Base-by-base conservation (phyloP, 2,797 vertebrate genomes). In the Hyperoplus immaculatus region DNA sequence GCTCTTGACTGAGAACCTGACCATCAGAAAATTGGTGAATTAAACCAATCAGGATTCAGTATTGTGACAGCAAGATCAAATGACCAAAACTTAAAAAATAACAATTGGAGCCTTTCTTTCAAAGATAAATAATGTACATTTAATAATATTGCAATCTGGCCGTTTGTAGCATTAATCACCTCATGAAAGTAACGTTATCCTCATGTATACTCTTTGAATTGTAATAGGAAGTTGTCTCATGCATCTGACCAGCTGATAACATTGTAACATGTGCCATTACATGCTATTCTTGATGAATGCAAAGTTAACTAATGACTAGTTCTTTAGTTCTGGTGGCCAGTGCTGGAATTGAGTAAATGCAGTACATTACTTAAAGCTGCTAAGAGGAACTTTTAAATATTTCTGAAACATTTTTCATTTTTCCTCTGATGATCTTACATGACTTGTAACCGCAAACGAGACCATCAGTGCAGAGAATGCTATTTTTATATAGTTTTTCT, bases 1-100 rank as follows among this genome's bases (percentile, higher is more conserved):
- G 63, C 62, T 76, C 36, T 49, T 63, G 47, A 57, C 49, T 69
- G 36, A 53, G 56, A 81, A 72, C 57, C 62, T 55, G 61, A 67
- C 47, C 39, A 42, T 55, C 49, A 51, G 16, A 15, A 65, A 15
- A 18, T 29, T 43, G 8, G 8, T 45, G 50, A 68, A 15, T 58
- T 65, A 41, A 64, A 11, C 41, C 72, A 75, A 59, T 76, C 45
- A 62, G 62, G 43, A 38, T 41, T 14, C 49, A 58, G 57, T 10
- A 59, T 21, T 70, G n/a, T 65, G 56, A 39, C 60, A 21, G 41
- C 29, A 42, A 54, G 41, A 57, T 36, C 8, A 50, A 50, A 45
- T 39, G 8, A 21, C 50, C 1, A 18, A 9, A 70, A 15, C 11
- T 12, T 5, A 8, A 60, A 53, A 7, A 54, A 4, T 1, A 50